Conservation (phyloP, 1,140 invertebrate species). For the Meloidogyne hapla region DNA sequence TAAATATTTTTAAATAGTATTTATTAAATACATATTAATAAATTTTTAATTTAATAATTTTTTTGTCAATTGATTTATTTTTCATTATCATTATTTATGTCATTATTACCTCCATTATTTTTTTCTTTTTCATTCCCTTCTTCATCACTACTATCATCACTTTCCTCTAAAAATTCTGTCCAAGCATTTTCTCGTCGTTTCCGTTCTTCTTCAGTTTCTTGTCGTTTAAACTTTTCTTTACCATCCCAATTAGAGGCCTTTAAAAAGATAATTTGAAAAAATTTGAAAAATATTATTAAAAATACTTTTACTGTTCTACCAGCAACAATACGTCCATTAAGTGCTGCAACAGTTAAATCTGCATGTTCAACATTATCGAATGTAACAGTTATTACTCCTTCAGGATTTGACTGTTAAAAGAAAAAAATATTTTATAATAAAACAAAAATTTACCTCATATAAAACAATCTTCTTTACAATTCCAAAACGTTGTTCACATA, state of each 20-base stretch:
- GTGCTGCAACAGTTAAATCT: conserved; percentile 80
- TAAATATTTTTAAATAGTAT: too few relatives aligned
- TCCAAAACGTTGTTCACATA: conserved; percentile 82
- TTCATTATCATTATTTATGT: background rate
- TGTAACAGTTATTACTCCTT: conserved; percentile 86
- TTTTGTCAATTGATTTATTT: background rate
- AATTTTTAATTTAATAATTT: background rate
- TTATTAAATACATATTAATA: background rate
- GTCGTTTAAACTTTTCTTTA: conserved; percentile 79
- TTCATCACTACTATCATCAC: conserved; percentile 23
- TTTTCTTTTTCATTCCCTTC: background rate
- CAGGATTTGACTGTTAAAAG: conserved; percentile 77
- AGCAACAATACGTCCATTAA: conserved; percentile 89
- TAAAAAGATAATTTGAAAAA: conserved; percentile 1
- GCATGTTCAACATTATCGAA: conserved; percentile 87
- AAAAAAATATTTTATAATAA: background rate
- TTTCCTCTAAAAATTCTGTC: conserved; percentile 72
- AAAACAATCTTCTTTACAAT: conserved; percentile 86
- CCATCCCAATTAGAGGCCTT: conserved; percentile 89
- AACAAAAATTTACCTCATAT: conserved; percentile 76
- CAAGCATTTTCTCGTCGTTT: conserved; percentile 80
- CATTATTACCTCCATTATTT: background rate
- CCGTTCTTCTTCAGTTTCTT: conserved; percentile 84
- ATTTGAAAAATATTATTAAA: background rate
- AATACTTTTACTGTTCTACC: conserved; percentile 73